A percentile compares a stretch with the other conserved stretches of the same genome.
Evolutionary conservation across 2,113 vertebrate species (phyloP).

Genomic region (Dissostichus mawsoni): DNA sequence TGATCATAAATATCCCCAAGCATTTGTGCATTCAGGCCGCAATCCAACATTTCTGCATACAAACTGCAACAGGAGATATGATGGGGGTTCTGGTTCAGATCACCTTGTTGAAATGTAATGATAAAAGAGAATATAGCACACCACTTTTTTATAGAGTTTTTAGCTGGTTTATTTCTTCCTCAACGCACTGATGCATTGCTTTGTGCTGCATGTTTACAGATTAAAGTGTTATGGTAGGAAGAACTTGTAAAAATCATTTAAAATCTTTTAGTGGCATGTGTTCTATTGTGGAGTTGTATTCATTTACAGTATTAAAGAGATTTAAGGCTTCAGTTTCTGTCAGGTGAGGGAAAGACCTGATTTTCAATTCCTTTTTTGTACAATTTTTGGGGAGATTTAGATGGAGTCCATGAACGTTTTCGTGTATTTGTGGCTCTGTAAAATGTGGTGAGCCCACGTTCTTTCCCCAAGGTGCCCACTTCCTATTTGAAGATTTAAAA

Average conservation of each 20-base stretch:
- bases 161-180: too few species aligned
- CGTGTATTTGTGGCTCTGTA: neutral
- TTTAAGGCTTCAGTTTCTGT: neutral
- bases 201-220: neutral
- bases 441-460: neutral
- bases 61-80: neutral
- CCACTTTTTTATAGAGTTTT: too few species aligned
- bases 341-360: neutral
- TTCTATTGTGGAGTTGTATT: too few species aligned
- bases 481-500: slow-evolving; percentile 23
- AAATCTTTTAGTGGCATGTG: too few species aligned
- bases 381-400: neutral
- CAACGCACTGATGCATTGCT: neutral
- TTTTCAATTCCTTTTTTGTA: neutral
- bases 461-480: neutral
- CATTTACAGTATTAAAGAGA: too few species aligned
- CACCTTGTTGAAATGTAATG: too few species aligned
- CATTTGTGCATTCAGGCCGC: neutral
- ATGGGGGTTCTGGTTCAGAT: too few species aligned
- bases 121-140: too few species aligned
- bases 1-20: too few species aligned
- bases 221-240: neutral
- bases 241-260: neutral
- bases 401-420: neutral
- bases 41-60: neutral